These are phyloP conservation scores for Isichthys henryi DNA, from an alignment of 2,113 vertebrate genomes.

Conservation along the genomic window DNA sequence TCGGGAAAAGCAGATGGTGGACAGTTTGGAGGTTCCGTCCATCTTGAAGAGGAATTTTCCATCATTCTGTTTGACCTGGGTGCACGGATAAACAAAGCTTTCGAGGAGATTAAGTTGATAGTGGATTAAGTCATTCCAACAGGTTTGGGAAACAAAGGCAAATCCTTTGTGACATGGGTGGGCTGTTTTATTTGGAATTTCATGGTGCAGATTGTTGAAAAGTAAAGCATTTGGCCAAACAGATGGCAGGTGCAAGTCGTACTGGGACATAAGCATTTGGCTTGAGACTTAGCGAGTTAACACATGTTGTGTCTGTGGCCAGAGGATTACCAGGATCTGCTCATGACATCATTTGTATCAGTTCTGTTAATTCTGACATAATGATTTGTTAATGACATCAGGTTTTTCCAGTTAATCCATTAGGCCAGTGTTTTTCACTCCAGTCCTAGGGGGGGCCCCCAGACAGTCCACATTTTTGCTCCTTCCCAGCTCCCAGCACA, in stretches of 20 bases:
- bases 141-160: background rate
- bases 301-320: background rate
- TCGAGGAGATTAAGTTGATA: background rate
- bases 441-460: background rate
- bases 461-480: background rate
- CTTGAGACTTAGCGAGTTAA: background rate
- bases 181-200: background rate
- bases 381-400: background rate
- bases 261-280: background rate
- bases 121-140: background rate
- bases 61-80: background rate
- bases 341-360: background rate
- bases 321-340: slow-evolving; percentile 10
- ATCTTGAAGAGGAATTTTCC: background rate
- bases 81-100: background rate
- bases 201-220: background rate
- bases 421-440: background rate
- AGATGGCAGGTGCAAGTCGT: slow-evolving; percentile 19
- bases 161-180: background rate
- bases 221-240: slow-evolving; percentile 1
- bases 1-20: background rate
- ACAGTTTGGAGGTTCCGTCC: background rate
- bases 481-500: too few species aligned
- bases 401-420: background rate
- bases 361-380: slow-evolving; percentile 1